phyloP scores from a whole-genome alignment of 1,140 invertebrate genomes.

The Plodia interpunctella region DNA sequence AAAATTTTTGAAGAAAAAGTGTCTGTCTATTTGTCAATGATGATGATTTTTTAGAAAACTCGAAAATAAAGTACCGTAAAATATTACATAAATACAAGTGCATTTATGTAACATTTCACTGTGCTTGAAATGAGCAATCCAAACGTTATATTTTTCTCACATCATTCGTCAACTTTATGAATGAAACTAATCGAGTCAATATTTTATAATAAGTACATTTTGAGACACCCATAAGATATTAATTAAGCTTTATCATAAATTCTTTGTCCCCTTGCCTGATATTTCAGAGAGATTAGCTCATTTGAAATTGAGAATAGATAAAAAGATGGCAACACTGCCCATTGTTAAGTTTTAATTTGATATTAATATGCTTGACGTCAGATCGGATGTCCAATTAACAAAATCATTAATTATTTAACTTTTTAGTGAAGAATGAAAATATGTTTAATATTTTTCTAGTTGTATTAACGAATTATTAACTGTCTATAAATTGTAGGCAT shows the following conservation, averaged over 20 bases:
- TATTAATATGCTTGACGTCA: conserved; percentile 9
- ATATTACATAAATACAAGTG: no score
- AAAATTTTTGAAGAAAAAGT: no score
- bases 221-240: neutral
- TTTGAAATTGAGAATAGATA: conserved; percentile 13
- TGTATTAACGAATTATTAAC: no score
- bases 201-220: neutral
- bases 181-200: neutral
- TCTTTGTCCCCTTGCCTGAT: neutral
- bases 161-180: neutral
- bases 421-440: neutral
- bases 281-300: neutral
- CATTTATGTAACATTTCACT: no score
- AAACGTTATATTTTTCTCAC: neutral
- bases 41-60: no score
- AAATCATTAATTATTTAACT: conserved; percentile 7
- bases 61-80: no score
- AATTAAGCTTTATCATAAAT: neutral
- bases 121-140: no score
- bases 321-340: conserved; percentile 10
- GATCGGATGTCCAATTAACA: conserved; percentile 12
- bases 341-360: conserved; percentile 8
- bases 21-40: no score
- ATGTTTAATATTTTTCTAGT: neutral
- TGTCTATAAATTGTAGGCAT: no score